Conservation (phyloP, 2,113 vertebrate genomes). For the Alectura lathami region DNA sequence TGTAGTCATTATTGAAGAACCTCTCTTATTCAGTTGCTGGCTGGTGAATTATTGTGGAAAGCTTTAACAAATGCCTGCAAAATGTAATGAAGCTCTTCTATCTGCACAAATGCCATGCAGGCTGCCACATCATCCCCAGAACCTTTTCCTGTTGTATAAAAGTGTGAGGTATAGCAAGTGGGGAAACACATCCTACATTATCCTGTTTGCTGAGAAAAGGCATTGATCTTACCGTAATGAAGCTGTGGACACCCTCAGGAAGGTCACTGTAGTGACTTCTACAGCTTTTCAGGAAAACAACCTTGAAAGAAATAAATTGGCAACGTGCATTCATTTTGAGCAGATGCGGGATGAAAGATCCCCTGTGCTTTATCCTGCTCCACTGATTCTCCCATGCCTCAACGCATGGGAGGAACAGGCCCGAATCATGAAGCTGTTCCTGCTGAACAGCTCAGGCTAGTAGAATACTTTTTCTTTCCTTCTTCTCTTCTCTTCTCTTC, state of each 20-base stretch:
- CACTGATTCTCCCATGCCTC: neutral
- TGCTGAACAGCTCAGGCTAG: neutral
- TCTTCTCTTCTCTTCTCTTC: too few relatives aligned
- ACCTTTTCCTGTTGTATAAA: neutral
- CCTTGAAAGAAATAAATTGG: neutral
- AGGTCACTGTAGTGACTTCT: neutral
- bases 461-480: too few relatives aligned
- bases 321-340: neutral
- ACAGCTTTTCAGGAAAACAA: neutral
- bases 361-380: neutral
- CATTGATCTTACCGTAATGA: neutral
- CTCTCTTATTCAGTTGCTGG: neutral
- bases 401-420: neutral
- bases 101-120: neutral
- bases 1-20: conserved; percentile 3
- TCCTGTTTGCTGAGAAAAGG: neutral
- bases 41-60: neutral
- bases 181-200: neutral
- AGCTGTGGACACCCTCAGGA: neutral
- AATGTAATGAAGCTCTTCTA: neutral
- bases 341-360: neutral
- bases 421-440: neutral
- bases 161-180: neutral
- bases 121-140: neutral
- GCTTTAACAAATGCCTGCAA: neutral